Conservation (phyloP, 2,113 vertebrate genomes). For the Xiphophorus maculatus region DNA sequence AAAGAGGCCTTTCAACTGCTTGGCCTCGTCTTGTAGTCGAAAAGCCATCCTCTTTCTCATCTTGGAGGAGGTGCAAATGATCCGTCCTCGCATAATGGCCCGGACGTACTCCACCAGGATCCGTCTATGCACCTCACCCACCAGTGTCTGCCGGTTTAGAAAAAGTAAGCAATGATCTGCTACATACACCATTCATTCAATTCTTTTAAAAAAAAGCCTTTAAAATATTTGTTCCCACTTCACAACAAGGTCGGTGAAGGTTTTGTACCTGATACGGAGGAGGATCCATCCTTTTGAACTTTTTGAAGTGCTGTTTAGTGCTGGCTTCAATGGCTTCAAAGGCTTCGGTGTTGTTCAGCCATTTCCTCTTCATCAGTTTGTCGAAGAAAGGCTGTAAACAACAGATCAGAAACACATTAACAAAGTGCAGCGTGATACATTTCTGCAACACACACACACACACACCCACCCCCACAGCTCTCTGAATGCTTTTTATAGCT, state of each 20-base stretch:
- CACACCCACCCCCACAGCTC: too few relatives aligned
- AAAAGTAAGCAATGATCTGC: background rate
- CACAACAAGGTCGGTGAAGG: background rate
- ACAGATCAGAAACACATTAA: background rate
- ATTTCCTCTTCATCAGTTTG: constrained; percentile 90
- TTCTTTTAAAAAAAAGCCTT: background rate
- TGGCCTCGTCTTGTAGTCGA: constrained; percentile 86
- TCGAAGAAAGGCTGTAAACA: constrained; percentile 85
- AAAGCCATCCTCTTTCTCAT: constrained; percentile 87
- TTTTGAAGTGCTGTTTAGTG: constrained; percentile 85
- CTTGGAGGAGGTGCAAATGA: constrained; percentile 87
- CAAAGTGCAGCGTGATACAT: background rate
- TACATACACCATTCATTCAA: background rate
- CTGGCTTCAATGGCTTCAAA: constrained; percentile 86
- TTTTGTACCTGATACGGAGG: constrained; percentile 88
- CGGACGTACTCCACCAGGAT: constrained; percentile 88
- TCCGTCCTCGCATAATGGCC: constrained; percentile 85
- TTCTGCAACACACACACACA: too few relatives aligned
- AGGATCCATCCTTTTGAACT: constrained; percentile 84
- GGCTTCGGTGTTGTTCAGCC: constrained; percentile 86
- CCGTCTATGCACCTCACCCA: constrained; percentile 86
- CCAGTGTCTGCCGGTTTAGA: constrained; percentile 77
- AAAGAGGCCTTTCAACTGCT: constrained; percentile 89
- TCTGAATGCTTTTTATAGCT: too few relatives aligned
- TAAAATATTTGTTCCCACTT: background rate